Conservation (phyloP, 2,113 vertebrate genomes). For the Argyrosomus japonicus region DNA sequence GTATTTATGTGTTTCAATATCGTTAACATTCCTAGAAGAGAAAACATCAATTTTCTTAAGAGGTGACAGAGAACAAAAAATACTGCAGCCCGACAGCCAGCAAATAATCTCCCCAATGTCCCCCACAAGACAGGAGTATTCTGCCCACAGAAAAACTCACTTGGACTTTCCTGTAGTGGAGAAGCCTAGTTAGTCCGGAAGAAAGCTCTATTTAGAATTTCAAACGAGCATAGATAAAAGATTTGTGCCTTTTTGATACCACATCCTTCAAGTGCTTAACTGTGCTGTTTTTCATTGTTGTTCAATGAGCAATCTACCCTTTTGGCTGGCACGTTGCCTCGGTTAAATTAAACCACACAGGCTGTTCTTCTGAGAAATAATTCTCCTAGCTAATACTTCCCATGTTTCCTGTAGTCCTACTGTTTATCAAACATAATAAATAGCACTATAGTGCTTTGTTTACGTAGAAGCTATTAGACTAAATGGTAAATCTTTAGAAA, state of each 20-base stretch:
- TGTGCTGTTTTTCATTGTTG: conserved; percentile 23
- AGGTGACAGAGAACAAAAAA: conserved; percentile 30
- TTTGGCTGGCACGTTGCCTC: background rate
- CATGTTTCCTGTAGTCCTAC: background rate
- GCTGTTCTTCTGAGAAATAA: conserved; percentile 8
- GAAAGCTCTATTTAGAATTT: conserved; percentile 7
- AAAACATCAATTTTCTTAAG: conserved; percentile 12
- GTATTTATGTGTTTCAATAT: conserved; percentile 4
- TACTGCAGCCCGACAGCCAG: background rate
- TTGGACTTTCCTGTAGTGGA: background rate
- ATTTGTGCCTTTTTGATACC: conserved; percentile 5
- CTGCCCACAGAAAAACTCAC: conserved; percentile 1
- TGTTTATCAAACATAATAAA: conserved; percentile 5
- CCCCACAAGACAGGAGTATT: background rate
- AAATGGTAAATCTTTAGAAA: conserved; percentile 2
- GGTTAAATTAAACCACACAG: background rate
- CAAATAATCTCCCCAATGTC: conserved; percentile 24
- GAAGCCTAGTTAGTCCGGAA: background rate
- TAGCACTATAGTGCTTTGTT: background rate
- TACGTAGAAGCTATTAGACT: background rate
- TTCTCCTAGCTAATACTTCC: background rate
- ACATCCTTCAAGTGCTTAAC: conserved; percentile 24
- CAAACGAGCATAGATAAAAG: conserved; percentile 8
- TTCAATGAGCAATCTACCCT: background rate
- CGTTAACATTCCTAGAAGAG: conserved; percentile 9